Conservation (phyloP, 1,140 invertebrate species). For the Procambarus virginalis region DNA sequence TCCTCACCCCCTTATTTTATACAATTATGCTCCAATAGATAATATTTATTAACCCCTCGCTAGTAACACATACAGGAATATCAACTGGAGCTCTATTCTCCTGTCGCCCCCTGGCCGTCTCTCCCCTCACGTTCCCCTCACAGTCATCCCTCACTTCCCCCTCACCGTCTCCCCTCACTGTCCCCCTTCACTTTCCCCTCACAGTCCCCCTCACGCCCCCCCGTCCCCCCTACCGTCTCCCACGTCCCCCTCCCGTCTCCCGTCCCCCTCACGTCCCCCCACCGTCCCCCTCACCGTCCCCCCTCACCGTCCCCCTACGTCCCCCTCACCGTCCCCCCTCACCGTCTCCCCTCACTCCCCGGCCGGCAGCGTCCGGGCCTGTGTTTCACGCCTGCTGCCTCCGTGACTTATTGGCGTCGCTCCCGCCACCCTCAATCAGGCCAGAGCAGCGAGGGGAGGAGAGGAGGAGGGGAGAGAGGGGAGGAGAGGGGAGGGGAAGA, state of each 20-base stretch:
- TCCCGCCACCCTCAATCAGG: conserved; percentile 40
- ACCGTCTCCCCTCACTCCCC: conserved; percentile 2
- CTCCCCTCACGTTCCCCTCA: too few species aligned
- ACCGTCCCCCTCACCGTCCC: neutral
- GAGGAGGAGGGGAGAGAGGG: neutral
- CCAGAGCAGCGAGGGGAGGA: neutral
- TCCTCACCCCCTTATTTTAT: too few species aligned
- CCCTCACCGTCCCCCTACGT: neutral
- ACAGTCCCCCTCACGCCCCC: conserved; percentile 4
- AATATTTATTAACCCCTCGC: too few species aligned
- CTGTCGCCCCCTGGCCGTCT: too few species aligned
- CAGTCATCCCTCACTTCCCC: too few species aligned
- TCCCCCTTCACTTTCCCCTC: neutral
- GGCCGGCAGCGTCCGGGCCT: neutral
- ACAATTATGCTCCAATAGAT: too few species aligned
- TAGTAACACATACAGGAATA: too few species aligned
- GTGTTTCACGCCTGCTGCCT: conserved; percentile 39
- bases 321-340: neutral
- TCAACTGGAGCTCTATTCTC: too few species aligned
- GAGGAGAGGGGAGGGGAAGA: neutral
- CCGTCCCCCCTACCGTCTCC: too few species aligned
- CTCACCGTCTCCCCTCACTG: neutral
- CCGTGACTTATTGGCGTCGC: conserved; percentile 41
- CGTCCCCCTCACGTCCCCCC: neutral
- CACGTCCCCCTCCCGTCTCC: neutral